Evolutionary conservation across 1,140 invertebrate genomes (phyloP).

Genomic region (Lepidurus couesii): DNA sequence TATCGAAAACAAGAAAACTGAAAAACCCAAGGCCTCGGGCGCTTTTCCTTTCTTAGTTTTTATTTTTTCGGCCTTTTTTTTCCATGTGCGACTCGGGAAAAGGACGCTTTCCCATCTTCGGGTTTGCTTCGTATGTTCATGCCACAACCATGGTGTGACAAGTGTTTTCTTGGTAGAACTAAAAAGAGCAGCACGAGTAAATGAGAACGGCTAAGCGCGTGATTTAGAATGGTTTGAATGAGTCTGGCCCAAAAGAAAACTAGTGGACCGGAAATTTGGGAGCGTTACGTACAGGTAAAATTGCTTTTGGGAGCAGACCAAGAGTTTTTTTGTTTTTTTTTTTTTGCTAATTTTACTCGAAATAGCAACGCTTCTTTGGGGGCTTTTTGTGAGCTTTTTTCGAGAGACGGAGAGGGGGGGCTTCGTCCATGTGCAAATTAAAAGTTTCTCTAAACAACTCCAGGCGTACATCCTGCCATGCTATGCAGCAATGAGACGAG

Average conservation of each 20-base stretch:
- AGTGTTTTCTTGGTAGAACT: neutral
- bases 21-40: too few relatives aligned
- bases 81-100: too few relatives aligned
- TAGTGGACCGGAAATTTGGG: conserved; percentile 16
- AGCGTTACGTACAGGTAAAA: neutral
- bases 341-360: neutral
- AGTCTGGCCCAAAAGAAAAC: conserved; percentile 5
- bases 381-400: neutral
- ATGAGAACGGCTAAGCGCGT: neutral
- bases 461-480: conserved; percentile 17
- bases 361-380: neutral
- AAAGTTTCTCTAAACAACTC: conserved; percentile 10
- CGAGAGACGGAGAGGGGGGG: neutral
- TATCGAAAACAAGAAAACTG: too few relatives aligned
- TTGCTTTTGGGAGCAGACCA: neutral
- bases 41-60: too few relatives aligned
- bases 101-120: too few relatives aligned
- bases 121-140: too few relatives aligned
- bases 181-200: neutral
- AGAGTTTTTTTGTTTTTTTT: too few relatives aligned
- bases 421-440: neutral
- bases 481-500: neutral
- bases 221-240: neutral
- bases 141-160: too few relatives aligned
- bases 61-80: too few relatives aligned